Evolutionary conservation across 2,113 vertebrate species (phyloP).

Genomic region (Gallinago undulata): DNA sequence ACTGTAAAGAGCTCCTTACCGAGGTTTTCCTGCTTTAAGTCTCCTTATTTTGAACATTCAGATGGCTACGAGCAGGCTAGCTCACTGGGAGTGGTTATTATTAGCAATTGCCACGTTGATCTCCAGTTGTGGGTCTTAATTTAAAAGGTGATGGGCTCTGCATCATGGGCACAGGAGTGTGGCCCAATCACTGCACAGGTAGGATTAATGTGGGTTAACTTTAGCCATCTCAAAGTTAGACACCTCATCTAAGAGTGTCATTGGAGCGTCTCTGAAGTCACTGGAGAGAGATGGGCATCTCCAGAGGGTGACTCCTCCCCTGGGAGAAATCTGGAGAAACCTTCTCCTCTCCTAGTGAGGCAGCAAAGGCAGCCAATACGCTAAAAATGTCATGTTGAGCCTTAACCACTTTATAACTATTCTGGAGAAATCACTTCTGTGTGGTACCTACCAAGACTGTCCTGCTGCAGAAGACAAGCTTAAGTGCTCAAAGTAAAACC

Average conservation of each 20-base stretch:
- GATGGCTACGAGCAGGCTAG: background rate
- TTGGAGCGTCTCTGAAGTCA: background rate
- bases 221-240: fast-evolving
- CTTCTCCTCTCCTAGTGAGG: background rate
- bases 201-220: background rate
- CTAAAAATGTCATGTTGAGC: background rate
- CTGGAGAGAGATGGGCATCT: background rate
- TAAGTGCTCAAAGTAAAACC: background rate
- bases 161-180: background rate
- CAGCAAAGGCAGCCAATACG: background rate
- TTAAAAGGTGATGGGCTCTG: background rate
- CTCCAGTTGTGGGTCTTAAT: background rate
- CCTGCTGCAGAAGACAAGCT: background rate
- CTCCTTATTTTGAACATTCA: background rate
- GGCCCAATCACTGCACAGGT: background rate
- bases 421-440: background rate
- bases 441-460: background rate
- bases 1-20: background rate
- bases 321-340: background rate
- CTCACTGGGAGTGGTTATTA: background rate
- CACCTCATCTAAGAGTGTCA: background rate
- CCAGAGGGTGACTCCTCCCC: background rate
- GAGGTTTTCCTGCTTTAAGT: background rate
- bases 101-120: background rate
- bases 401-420: background rate